Conservation (phyloP, 1,140 invertebrate species). For the Leptopilina boulardi region DNA sequence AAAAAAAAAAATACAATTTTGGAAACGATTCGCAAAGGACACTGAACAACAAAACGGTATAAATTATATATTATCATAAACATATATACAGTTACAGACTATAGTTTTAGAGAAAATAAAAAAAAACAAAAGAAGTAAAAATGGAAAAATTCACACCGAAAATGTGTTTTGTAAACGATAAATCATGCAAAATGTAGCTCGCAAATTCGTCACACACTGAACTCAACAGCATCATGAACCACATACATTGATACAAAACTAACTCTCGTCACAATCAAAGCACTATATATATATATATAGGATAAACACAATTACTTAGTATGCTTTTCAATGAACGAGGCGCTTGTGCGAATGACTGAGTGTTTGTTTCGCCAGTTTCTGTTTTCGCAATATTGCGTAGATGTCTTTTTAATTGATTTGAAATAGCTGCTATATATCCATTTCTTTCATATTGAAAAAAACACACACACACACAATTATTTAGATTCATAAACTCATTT, state of each 20-base stretch:
- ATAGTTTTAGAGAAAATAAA: not conserved
- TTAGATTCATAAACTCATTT: not conserved
- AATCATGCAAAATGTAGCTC: slow-evolving; percentile 34
- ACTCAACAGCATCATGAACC: slow-evolving; percentile 64
- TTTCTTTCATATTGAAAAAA: not conserved
- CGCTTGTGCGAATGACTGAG: slow-evolving; percentile 60
- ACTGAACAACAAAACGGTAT: slow-evolving; percentile 23
- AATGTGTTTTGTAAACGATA: slow-evolving; percentile 18
- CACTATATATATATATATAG: too few relatives aligned
- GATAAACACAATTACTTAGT: slow-evolving; percentile 43
- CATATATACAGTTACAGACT: not conserved
- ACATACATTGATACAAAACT: slow-evolving; percentile 45
- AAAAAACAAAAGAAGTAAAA: not conserved
- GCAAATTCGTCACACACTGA: slow-evolving; percentile 66
- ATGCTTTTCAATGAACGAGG: slow-evolving; percentile 43
- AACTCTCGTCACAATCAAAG: slow-evolving; percentile 51
- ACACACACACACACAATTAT: not conserved
- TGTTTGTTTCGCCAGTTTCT: slow-evolving; percentile 50
- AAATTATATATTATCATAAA: slow-evolving; percentile 26
- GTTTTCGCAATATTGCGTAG: slow-evolving; percentile 44
- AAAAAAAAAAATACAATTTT: not conserved
- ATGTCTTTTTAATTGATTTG: slow-evolving; percentile 47
- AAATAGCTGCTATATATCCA: not conserved
- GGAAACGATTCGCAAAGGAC: slow-evolving; percentile 21
- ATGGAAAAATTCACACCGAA: slow-evolving; percentile 1